Base-by-base conservation (phyloP, 2,113 vertebrate genomes). In the Ondatra zibethicus region DNA sequence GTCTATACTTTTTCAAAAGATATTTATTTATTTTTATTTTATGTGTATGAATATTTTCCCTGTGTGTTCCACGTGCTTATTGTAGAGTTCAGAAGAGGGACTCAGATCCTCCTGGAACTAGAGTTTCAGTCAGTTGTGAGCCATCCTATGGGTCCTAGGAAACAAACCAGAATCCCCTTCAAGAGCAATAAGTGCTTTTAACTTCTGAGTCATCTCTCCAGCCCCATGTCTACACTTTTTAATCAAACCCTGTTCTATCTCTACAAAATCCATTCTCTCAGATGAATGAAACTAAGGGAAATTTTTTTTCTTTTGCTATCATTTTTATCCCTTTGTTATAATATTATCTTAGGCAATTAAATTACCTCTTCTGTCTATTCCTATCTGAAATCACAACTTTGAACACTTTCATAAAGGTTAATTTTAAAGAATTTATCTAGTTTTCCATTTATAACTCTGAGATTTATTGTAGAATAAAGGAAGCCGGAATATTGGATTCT, bases 401-500 rank as follows among this genome's bases (percentile, higher is more conserved):
- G 13, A 42, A 89, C n/a, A 61, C 61, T 39, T 92, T 81, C 55
- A 1, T 7, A 77, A 84, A 50, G 81, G 25, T 80, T 96, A 58
- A 42, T 96, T 95, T 94, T 78, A 93, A 89, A 94, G 65, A 92
- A 68, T 61, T 31, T 91, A 36, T 65, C 36, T 33, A 68, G 1
- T 94, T 94, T 73, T 97, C 86, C 31, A 0, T 55, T 39, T 81
- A 9, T 97, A 95, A 88, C 94, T 97, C 86, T 94, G 94, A 29
- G 19, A 17, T 97, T 98, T 98, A 55, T 96, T 98, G 52, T 96
- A 99, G 99, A 98, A 88, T 90, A 99, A 98, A 98, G 98, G 98
- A 36, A 98, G 97, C 96, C 99, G 98, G 97, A 98, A 98, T 84
- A 81, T 98, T 95, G 99, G 99, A 91, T 99, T 99, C 98, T 99